Evolutionary conservation across 2,113 vertebrate genomes (phyloP), one percentile per base, ranked within the genome.

Genomic region (Lontra canadensis): DNA sequence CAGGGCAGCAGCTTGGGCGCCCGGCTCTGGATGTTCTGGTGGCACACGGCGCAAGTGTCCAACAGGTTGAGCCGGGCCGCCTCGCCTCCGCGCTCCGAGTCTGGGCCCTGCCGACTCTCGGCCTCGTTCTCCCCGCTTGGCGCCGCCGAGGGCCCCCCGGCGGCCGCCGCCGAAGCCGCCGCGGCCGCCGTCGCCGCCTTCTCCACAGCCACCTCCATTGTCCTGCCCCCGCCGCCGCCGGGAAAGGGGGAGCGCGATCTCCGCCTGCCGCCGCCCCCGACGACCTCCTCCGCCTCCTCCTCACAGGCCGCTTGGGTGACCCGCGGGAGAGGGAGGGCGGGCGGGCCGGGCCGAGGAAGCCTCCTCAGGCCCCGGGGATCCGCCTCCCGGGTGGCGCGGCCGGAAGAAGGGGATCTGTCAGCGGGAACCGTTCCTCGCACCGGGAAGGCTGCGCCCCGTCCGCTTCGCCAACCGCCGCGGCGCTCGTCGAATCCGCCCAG

Each of bases 41-140:
- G 99, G 97, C 99, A 99, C 93, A 99, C 99, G 52, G 99, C 99
- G 97, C 99, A 99, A 94, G 99, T 99, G 98, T 99, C 99, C 99
- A 99, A 99, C 98, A 99, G 99, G 98, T 99, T 99, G 98, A 99
- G 98, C 13, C 98, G 98, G 76, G 98, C 98, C 98, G 86, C 99
- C 98, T 98, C 99, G 96, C 97, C 98, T 98, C 90, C 99, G 98
- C 95, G 98, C 96, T 97, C 99, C 97, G 99, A 98, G 81, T 99
- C 99, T 65, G 99, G 99, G 79, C 99, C 99, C 34, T 99, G 99
- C 90, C 99, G 99, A 96, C 99, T 99, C 96, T 99, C 99, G 34
- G 99, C 99, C 97, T 99, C 99, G 97, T 99, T 99, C 96, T 99
- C 99, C 83, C 99, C 99, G 79, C 97, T 99, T 99, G 98, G 99